phyloP scores from a whole-genome alignment of 2,797 vertebrate genomes.

The Sebastes aleutianus region DNA sequence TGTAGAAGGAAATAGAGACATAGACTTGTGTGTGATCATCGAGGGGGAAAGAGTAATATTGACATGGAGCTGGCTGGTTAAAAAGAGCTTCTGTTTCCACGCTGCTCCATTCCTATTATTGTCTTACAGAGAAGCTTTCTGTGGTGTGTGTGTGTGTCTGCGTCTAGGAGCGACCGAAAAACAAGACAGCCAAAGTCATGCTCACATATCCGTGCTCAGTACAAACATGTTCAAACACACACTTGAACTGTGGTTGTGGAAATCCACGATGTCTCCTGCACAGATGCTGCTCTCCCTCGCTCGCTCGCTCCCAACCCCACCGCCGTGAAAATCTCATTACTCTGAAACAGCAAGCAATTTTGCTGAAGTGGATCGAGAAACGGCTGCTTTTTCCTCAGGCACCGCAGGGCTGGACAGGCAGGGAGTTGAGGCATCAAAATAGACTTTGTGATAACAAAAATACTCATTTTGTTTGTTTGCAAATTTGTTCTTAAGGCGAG shows the following conservation, averaged over 20 bases:
- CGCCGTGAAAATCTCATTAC: slow-evolving; percentile 24
- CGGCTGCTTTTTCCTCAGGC: slow-evolving; percentile 1
- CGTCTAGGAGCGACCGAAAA: neutral
- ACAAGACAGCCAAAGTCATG: slow-evolving; percentile 8
- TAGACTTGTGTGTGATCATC: slow-evolving; percentile 44
- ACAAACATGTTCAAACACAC: slow-evolving; percentile 9
- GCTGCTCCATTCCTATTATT: slow-evolving; percentile 53
- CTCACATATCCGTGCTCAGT: slow-evolving; percentile 13
- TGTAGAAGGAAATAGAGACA: slow-evolving; percentile 40
- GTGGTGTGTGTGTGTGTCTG: slow-evolving; percentile 2
- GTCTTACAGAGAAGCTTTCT: slow-evolving; percentile 11
- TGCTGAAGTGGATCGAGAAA: slow-evolving; percentile 16
- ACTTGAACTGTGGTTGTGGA: slow-evolving; percentile 3
- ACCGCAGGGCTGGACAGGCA: neutral
- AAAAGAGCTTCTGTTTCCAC: slow-evolving; percentile 67
- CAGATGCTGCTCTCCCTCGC: neutral
- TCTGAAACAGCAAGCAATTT: slow-evolving; percentile 35
- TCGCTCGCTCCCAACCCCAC: neutral
- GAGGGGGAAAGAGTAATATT: slow-evolving; percentile 73
- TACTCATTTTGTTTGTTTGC: neutral
- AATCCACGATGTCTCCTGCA: slow-evolving; percentile 10
- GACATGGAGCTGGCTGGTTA: slow-evolving; percentile 59
- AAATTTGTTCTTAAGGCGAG: no score
- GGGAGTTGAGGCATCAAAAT: neutral
- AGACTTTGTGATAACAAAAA: neutral